A percentile compares a stretch with the other conserved stretches of the same genome.
Evolutionary conservation across 2,113 vertebrate genomes (phyloP).

Genomic region (Sphaerodactylus townsendi): DNA sequence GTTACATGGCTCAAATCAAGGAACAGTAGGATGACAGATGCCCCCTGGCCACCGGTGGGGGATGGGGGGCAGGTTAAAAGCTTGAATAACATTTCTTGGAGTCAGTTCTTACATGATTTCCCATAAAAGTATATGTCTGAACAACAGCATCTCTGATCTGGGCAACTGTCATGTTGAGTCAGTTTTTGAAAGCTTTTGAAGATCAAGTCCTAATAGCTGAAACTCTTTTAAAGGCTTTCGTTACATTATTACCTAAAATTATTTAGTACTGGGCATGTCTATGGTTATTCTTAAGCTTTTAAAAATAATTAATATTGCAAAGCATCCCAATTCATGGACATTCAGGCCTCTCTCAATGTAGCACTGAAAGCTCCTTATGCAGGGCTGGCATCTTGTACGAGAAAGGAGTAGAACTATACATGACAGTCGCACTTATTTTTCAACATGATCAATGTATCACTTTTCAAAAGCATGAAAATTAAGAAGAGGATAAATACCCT

Average conservation of each 20-base stretch:
- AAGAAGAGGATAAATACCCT: constrained; percentile 79
- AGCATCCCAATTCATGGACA: background rate
- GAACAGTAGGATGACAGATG: too few species aligned
- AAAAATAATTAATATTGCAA: background rate
- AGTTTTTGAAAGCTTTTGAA: background rate
- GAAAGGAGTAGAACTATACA: background rate
- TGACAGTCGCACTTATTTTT: background rate
- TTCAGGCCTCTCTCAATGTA: background rate
- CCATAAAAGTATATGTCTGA: background rate
- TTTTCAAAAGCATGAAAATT: constrained; percentile 18
- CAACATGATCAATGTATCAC: background rate
- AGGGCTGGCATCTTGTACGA: background rate
- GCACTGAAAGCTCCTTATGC: background rate
- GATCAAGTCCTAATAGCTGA: background rate
- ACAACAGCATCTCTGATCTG: background rate
- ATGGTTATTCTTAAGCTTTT: background rate
- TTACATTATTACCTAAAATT: background rate
- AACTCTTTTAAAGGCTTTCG: background rate
- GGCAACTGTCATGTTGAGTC: background rate
- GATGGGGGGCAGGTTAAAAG: too few species aligned
- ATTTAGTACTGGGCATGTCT: background rate
- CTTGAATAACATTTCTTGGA: too few species aligned
- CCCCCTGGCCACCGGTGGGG: too few species aligned
- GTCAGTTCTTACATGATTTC: too few species aligned
- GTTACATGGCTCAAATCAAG: background rate